phyloP scores from a whole-genome alignment of 2,888 invertebrate genomes.

The Drosophila birchii region DNA sequence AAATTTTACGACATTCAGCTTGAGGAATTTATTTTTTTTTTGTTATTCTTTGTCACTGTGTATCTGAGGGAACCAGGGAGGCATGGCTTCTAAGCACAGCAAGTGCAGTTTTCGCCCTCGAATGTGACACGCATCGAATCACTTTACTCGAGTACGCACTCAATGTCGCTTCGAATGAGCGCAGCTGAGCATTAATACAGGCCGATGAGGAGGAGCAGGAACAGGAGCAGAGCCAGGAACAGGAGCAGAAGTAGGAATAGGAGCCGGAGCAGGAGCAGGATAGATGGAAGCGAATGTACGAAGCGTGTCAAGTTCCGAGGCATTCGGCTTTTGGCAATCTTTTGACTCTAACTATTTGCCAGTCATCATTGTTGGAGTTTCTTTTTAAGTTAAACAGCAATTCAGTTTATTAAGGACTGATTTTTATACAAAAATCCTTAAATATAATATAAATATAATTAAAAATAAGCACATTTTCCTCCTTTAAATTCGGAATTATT shows the following conservation, averaged over 20 bases:
- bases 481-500: not conserved
- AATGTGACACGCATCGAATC: slow-evolving; percentile 66
- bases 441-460: no score
- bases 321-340: slow-evolving; percentile 10
- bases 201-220: not conserved
- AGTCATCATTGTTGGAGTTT: not conserved
- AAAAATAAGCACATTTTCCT: no score
- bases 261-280: not conserved
- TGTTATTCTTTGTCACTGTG: not conserved
- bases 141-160: slow-evolving; percentile 61
- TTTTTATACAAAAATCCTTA: no score
- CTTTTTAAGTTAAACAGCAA: not conserved
- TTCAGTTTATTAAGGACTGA: not conserved
- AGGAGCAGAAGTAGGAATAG: not conserved
- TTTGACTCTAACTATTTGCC: slow-evolving; percentile 1
- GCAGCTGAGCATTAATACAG: slow-evolving; percentile 28
- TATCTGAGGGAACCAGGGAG: not conserved
- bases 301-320: slow-evolving; percentile 16
- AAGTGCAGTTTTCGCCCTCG: slow-evolving; percentile 53
- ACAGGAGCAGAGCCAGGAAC: not conserved
- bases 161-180: slow-evolving; percentile 47
- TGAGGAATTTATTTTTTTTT: no score
- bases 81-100: slow-evolving; percentile 37
- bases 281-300: not conserved
- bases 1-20: not conserved